Base-by-base conservation (phyloP, 2,888 invertebrate genomes). In the Acanthosepion lycidas region DNA sequence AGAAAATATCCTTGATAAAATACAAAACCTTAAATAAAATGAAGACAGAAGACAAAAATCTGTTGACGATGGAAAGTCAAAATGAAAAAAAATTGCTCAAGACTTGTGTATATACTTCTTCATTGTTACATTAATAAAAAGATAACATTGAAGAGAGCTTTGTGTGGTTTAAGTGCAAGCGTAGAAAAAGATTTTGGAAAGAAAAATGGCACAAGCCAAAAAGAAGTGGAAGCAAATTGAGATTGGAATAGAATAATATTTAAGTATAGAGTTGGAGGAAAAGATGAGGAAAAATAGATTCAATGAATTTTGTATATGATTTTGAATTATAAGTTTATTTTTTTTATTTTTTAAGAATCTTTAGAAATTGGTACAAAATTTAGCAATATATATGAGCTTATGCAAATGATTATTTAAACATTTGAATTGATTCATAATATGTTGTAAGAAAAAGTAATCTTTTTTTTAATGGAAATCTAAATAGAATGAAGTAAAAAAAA, bases 81-180 rank as follows among this genome's bases (percentile, higher is more conserved):
- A 78, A n/a, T 78, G 78, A 78, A 78, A 78, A 78, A 3, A n/a
- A 78, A 78, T 78, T 78, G n/a, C 33, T 78, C 78, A 78, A 78
- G 78, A 78, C 78, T 78, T 78, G 78, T 78, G 78, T 78, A n/a
- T 78, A 78, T 78, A 78, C 78, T 78, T 78, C 78, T 78, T 78
- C 78, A 78, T 78, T 78, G 78, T 78, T 78, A 78, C n/a, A 78
- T 33, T 78, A 18, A 78, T 78, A 78, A 78, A 78, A 78, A 33
- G n/a, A 78, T 78, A 78, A 78, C n/a, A 78, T 78, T 78, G 78
- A 78, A 78, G 78, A 78, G n/a, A 78, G n/a, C 78, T 78, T 78
- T 78, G 78, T 78, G 78, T 78, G 15, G n/a, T 78, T 78, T 78
- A 78, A 78, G 78, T 78, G 78, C 78, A 78, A 78, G 18, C 78